Evolutionary conservation across 2,888 invertebrate species (phyloP), one percentile per base, ranked within the genome.

Genomic region (Fabriciana adippe): DNA sequence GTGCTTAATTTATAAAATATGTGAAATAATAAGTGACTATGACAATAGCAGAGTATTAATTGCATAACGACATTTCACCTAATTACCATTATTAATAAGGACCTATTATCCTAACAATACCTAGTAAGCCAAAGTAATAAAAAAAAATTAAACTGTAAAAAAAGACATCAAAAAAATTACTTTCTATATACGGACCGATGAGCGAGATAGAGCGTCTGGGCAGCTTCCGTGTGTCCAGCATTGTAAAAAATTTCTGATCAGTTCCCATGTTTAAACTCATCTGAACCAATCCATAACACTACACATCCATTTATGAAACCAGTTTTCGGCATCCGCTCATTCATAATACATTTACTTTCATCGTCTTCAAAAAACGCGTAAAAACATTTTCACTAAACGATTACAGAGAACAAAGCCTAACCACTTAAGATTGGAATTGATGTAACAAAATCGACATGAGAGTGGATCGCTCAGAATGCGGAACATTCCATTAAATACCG

Each of bases 401-500:
- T 78, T 81, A 76, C 77, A 35, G 74, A 79, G 79, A 81, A 82
- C 79, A 79, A 81, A 80, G 76, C 69, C 68, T 74, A 75, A 76
- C 73, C 81, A 81, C 80, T 81, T 74, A 74, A 77, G 64, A 64
- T 62, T 79, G 73, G 60, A 62, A 66, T 71, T 72, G 75, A 74
- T 72, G 72, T 75, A 72, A 73, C 74, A 31, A 66, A 70, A 72
- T 76, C 74, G 75, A 76, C 76, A 78, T 78, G 81, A 79, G 83
- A 80, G 81, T 84, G 79, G 81, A 85, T 86, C 81, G 81, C 83
- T 82, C 80, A 86, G 86, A 90, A 90, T 89, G 89, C 90, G 90
- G 88, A 90, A 90, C 88, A 83, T 87, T 86, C 84, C 88, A 90
- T 89, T 90, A 88, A 88, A 85, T 85, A 87, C 87, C 88, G 85